Base-by-base conservation (phyloP, 2,797 vertebrate species). In the Glossophaga mutica region DNA sequence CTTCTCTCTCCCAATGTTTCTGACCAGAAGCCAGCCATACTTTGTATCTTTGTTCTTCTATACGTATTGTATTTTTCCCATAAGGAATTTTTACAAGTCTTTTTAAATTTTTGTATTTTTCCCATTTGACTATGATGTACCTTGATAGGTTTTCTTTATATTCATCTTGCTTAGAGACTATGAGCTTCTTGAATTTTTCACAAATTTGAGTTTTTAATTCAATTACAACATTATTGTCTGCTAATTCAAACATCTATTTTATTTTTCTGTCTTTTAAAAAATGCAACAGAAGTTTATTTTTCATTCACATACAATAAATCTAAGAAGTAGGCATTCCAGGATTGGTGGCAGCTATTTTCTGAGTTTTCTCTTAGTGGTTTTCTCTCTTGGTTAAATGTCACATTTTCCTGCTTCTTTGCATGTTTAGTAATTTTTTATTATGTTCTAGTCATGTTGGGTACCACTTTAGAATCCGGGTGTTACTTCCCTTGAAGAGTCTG, bases 211-310 rank as follows among this genome's bases (percentile, higher is more conserved):
- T 84, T 79, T 84, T 67, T 50, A 14, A 34, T 26, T 59, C 82
- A 37, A 76, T 91, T 89, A 52, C 78, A 22, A 44, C 59, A 18
- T 32, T 77, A 50, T 90, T 81, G 1, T 59, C 46, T 92, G 26
- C 44, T 86, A 83, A 89, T 77, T 74, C 4, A 18, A 62, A 84
- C 65, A 86, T 87, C 78, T 34, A 0, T 90, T 68, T 90, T 83
- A 44, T 86, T 94, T 92, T 73, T 50, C 59, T 71, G 24, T 50
- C 24, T 74, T 81, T 68, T 86, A 55, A 55, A 59, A 26, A 22
- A 42, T 88, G 73, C 48, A 42, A 39, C 44, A 84, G 19, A 92
- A 86, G n/a, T 78, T 91, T 70, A 32, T 91, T 93, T 88, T 92
- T 68, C 26, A 91, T 12, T 84, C 39, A 26, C 29, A 37, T 92